These are phyloP conservation scores for Perccottus glenii DNA, from an alignment of 2,113 vertebrate genomes.

Conservation along the genomic window DNA sequence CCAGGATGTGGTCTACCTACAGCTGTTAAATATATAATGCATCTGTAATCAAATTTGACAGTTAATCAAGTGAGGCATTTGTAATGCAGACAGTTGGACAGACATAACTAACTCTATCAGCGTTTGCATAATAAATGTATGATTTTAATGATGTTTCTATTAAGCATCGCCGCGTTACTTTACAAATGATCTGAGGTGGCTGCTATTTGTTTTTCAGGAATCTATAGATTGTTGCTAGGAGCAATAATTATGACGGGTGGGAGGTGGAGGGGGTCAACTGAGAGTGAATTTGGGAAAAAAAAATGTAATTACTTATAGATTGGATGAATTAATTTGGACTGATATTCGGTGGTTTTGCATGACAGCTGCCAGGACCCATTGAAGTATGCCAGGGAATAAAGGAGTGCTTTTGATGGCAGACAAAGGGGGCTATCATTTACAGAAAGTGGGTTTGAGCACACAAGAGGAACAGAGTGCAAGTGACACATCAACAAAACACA, in stretches of 20 bases:
- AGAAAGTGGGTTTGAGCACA: constrained; percentile 80
- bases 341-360: constrained; percentile 84
- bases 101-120: constrained; percentile 83
- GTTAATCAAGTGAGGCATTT: constrained; percentile 81
- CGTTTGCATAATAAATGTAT: constrained; percentile 80
- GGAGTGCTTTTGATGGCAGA: constrained; percentile 83
- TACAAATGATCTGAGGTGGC: constrained; percentile 82
- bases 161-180: constrained; percentile 79
- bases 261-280: constrained; percentile 49
- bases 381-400: constrained; percentile 75
- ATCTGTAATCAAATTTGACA: constrained; percentile 84
- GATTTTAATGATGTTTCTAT: constrained; percentile 84
- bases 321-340: constrained; percentile 88
- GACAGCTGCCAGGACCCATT: constrained; percentile 86
- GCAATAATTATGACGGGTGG: constrained; percentile 77
- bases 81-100: constrained; percentile 77
- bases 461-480: constrained; percentile 84
- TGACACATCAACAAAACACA: constrained; percentile 89
- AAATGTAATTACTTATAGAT: constrained; percentile 86
- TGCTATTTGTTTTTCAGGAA: constrained; percentile 84
- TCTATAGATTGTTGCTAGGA: constrained; percentile 85
- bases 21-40: constrained; percentile 82
- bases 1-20: constrained; percentile 73
- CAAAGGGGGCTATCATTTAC: constrained; percentile 85
- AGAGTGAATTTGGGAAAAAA: constrained; percentile 54